Evolutionary conservation across 1,140 invertebrate genomes (phyloP).

Genomic region (Physella acuta): DNA sequence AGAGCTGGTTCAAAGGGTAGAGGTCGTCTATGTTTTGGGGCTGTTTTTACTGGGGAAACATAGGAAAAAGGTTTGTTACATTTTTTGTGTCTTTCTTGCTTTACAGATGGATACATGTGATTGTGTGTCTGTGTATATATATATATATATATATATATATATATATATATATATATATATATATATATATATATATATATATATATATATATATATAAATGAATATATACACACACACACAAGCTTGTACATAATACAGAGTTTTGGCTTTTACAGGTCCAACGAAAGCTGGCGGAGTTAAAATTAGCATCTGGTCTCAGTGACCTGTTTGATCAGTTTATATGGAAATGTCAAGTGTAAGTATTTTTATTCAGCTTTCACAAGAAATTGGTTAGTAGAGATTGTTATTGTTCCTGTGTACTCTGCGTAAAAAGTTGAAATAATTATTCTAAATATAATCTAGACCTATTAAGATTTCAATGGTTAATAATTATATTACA

Average conservation of each 20-base stretch:
- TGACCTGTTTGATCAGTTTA: constrained; percentile 63
- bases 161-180: neutral
- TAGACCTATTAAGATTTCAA: too few relatives aligned
- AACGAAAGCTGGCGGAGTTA: constrained; percentile 60
- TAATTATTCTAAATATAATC: too few relatives aligned
- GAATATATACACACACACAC: neutral
- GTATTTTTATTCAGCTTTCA: too few relatives aligned
- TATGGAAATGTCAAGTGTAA: constrained; percentile 61
- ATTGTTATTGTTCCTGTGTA: too few relatives aligned
- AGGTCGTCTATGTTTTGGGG: constrained; percentile 61
- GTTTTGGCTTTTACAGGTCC: constrained; percentile 50
- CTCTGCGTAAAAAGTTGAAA: too few relatives aligned
- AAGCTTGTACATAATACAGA: too few relatives aligned
- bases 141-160: neutral
- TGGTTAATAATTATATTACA: too few relatives aligned
- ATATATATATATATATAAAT: neutral
- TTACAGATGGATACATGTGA: neutral
- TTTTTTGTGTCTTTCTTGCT: neutral
- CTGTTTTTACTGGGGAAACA: constrained; percentile 62
- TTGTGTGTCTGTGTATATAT: constrained; percentile 1
- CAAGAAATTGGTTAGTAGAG: too few relatives aligned
- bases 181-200: constrained; percentile 1
- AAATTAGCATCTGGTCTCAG: constrained; percentile 59
- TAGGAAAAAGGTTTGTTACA: constrained; percentile 55
- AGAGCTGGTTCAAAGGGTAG: constrained; percentile 60